Conservation (phyloP, 2,888 invertebrate genomes). For the Cosmorhoe ocellata region DNA sequence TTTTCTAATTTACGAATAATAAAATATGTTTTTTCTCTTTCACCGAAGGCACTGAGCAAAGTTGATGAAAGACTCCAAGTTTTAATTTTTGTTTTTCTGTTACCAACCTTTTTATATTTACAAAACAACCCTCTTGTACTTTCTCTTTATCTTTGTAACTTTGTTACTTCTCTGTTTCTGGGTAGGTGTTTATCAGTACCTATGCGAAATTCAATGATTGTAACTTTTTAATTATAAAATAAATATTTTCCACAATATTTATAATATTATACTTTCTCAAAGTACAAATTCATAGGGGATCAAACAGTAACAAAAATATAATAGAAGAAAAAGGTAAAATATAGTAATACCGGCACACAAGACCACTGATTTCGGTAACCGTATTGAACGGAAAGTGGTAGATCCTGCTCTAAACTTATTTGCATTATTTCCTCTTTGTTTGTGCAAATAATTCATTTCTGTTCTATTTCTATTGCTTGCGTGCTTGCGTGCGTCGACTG, state of each 20-base stretch:
- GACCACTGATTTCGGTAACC: too few relatives aligned
- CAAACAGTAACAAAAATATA: too few relatives aligned
- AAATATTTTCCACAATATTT: too few relatives aligned
- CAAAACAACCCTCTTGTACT: constrained; percentile 51
- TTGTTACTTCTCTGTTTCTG: constrained; percentile 11
- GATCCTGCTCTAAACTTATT: too few relatives aligned
- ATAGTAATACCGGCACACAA: too few relatives aligned
- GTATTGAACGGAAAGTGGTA: too few relatives aligned
- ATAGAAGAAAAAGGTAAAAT: too few relatives aligned
- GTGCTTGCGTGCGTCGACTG: constrained; percentile 76
- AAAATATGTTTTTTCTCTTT: constrained; percentile 67
- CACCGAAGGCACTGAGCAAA: constrained; percentile 60
- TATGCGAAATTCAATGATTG: background rate
- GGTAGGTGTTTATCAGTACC: constrained; percentile 3
- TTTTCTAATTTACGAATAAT: constrained; percentile 76
- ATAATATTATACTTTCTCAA: too few relatives aligned
- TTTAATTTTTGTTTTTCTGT: constrained; percentile 70
- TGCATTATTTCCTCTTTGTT: too few relatives aligned
- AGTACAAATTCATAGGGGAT: too few relatives aligned
- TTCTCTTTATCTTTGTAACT: constrained; percentile 39
- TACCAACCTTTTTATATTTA: constrained; percentile 62
- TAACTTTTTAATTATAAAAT: too few relatives aligned
- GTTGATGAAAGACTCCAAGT: constrained; percentile 69
- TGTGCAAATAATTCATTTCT: constrained; percentile 22
- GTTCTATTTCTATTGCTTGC: constrained; percentile 53